Evolutionary conservation across 2,888 invertebrate genomes (phyloP), one percentile per base, ranked within the genome.

Genomic region (Trachelus troglodyta): DNA sequence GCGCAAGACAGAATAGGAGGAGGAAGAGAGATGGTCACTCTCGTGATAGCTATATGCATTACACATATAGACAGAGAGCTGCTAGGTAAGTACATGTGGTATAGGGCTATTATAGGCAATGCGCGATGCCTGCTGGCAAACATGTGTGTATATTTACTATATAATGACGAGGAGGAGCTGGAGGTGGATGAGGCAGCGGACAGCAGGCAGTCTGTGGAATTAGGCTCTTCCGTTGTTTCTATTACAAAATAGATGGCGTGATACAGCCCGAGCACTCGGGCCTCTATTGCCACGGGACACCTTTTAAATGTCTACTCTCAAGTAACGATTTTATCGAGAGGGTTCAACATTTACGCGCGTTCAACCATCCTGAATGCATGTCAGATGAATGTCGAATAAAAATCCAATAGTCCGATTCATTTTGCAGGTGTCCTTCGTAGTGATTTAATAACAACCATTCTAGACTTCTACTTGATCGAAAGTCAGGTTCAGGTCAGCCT

Each of bases 151-250:
- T 37, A 37, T 37, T 37, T 37, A 12, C 37, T 37, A 37, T 89
- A 89, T 88, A 74, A 89, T 87, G 87, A 86, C 87, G 87, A 89
- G 85, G 86, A 88, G 87, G 86, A 85, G 37, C 37, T 37, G 37
- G 37, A 37, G 37, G 37, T 37, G 37, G 37, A 37, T 1, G 37
- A 37, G 12, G 37, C 37, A 37, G 12, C 37, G 85, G 85, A 83
- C 79, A 77, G 81, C 78, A 79, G 79, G 73, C 77, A 78, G 75
- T 83, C 89, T 87, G 88, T 87, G 87, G 87, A 91, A 91, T 91
- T 91, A 89, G 90, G 90, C 86, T 90, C 90, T 90, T 90, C 91
- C 91, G 91, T 90, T 90, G 90, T 90, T 91, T 91, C 91, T 91
- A 91, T 91, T 91, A 91, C 90, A 90, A 91, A 91, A 91, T 91